Base-by-base conservation (phyloP, 2,797 vertebrate genomes). In the Lagorchestes hirsutus region DNA sequence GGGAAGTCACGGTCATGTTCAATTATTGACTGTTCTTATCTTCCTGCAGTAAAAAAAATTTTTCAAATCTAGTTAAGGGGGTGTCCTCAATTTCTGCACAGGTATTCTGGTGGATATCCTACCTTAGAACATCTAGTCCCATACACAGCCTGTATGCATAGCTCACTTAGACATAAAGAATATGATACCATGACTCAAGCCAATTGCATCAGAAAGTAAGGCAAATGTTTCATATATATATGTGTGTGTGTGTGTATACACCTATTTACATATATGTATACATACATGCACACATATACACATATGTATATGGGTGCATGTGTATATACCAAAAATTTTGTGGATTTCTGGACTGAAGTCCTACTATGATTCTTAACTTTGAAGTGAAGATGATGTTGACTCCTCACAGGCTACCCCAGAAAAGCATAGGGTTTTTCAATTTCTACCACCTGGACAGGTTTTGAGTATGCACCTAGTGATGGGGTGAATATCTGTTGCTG, bases 51-150 rank as follows among this genome's bases (percentile, higher is more conserved):
- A 96, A 96, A 96, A 96, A 74, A 92, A 52, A 96, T 94, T 34
- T 62, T 97, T 93, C 96, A 98, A 97, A 95, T 96, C 95, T 97
- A 97, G 92, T 96, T 55, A 95, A 94, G 54, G 67, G n/a, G 55
- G 91, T 96, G 94, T 92, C 54, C 96, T 94, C 97, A 93, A n/a
- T 96, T 96, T 97, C 0, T 34, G 3, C 24, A 74, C 0, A 82
- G 5, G n/a, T 82, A 24, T 82, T 82, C n/a, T 10, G 18, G 18
- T 24, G n/a, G 46, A 24, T 82, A 82, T 46, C n/a, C 67, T 82
- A 82, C n/a, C 28, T 56, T 54, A 50, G 82, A 93, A 1, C 6
- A 40, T 46, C 18, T 55, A 57, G 50, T 54, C 11, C 18, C 56
- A 46, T 24, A 10, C 27, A 28, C 1, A 52, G n/a, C 14, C 22